Conservation (phyloP, 2,797 vertebrate genomes). For the Pterois miles region DNA sequence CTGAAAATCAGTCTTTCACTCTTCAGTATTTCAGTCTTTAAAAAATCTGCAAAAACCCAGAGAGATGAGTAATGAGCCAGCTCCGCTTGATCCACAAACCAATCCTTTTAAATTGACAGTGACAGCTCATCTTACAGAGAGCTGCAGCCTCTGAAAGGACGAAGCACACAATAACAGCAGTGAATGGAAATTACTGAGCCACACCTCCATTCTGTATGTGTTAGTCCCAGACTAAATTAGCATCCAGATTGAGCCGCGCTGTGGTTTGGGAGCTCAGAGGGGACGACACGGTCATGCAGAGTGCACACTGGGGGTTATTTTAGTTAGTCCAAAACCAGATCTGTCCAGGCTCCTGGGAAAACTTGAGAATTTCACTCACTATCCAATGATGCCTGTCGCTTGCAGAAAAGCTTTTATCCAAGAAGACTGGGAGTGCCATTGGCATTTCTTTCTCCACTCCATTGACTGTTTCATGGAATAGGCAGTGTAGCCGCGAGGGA, state of each 20-base stretch:
- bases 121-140: conserved; percentile 35
- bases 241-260: conserved; percentile 41
- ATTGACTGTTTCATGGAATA: conserved; percentile 48
- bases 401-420: conserved; percentile 42
- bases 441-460: conserved; percentile 35
- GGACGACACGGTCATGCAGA: conserved; percentile 9
- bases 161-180: background rate
- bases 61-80: conserved; percentile 5
- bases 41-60: background rate
- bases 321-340: conserved; percentile 29
- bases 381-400: conserved; percentile 47
- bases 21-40: background rate
- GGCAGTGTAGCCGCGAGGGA: conserved; percentile 34
- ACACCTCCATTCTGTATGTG: background rate
- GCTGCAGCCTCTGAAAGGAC: conserved; percentile 6
- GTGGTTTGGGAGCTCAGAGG: conserved; percentile 12
- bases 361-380: conserved; percentile 30
- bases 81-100: conserved; percentile 15
- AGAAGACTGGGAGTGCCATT: conserved; percentile 26
- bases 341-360: conserved; percentile 26
- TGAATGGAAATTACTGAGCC: conserved; percentile 32
- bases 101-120: conserved; percentile 12
- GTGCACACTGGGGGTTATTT: conserved; percentile 50
- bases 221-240: conserved; percentile 37
- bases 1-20: background rate